These are phyloP conservation scores for Cyclargus thomasi DNA, from an alignment of 1,140 invertebrate genomes.

Conservation along the genomic window DNA sequence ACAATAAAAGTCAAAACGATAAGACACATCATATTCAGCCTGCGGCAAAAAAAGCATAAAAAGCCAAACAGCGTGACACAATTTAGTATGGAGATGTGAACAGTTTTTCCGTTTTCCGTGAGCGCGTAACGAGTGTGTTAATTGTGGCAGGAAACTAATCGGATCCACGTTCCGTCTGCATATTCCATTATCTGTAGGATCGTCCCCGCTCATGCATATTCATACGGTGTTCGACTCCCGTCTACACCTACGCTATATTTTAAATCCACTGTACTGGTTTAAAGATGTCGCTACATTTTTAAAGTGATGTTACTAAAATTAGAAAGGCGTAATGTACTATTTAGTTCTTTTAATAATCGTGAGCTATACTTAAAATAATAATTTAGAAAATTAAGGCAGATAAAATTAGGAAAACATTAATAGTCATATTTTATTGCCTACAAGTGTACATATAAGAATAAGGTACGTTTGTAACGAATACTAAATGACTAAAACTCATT, in stretches of 20 bases:
- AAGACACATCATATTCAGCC: not conserved
- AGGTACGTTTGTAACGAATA: too few relatives aligned
- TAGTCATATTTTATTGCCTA: too few relatives aligned
- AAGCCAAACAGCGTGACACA: not conserved
- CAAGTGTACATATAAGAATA: too few relatives aligned
- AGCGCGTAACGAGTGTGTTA: constrained; percentile 31
- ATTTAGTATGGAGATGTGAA: not conserved
- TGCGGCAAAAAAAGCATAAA: not conserved
- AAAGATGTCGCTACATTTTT: not conserved
- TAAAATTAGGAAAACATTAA: too few relatives aligned
- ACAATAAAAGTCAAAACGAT: not conserved
- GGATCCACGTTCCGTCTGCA: constrained; percentile 61
- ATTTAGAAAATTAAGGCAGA: too few relatives aligned
- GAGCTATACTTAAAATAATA: too few relatives aligned
- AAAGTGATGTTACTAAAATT: not conserved
- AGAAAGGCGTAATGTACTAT: too few relatives aligned
- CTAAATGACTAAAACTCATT: not conserved
- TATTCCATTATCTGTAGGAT: constrained; percentile 68
- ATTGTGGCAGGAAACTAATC: constrained; percentile 58
- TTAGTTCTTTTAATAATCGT: too few relatives aligned
- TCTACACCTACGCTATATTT: constrained; percentile 40
- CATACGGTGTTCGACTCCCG: constrained; percentile 47
- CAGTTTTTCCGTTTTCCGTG: not conserved
- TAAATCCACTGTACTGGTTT: constrained; percentile 14
- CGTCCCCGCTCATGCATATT: constrained; percentile 61